Conservation (phyloP, 2,113 vertebrate species). For the Pygoscelis antarcticus region DNA sequence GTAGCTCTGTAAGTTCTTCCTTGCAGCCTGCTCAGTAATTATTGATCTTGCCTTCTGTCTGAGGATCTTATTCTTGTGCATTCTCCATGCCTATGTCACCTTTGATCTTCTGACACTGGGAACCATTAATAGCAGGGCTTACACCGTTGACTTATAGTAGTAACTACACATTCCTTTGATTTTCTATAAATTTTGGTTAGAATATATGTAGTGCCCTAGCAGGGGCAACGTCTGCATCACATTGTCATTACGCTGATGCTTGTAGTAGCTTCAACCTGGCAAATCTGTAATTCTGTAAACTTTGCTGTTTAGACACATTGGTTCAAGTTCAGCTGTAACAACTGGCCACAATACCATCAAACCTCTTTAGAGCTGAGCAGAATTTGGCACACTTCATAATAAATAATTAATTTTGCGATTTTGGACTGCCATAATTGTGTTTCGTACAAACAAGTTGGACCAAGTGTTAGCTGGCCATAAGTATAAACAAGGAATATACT, state of each 20-base stretch:
- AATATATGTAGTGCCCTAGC: neutral
- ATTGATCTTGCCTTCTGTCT: neutral
- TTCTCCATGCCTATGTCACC: neutral
- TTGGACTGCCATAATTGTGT: neutral
- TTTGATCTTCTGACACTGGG: neutral
- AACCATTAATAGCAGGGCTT: slow-evolving; percentile 25
- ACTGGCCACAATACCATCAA: neutral
- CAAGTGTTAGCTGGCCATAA: neutral
- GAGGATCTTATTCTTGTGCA: neutral
- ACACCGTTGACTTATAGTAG: neutral
- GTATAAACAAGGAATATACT: neutral
- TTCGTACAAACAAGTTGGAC: neutral
- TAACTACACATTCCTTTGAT: slow-evolving; percentile 23
- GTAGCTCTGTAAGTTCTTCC: neutral
- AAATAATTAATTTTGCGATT: neutral
- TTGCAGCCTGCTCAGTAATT: neutral
- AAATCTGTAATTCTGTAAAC: slow-evolving; percentile 21
- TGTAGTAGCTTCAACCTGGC: neutral
- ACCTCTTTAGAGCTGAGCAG: neutral
- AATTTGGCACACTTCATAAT: neutral
- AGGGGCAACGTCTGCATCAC: neutral
- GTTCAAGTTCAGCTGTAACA: neutral
- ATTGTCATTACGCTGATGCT: neutral
- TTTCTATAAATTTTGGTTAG: neutral
- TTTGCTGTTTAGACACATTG: neutral